Percentiles rank a stretch among this genome's conserved stretches.
Evolutionary conservation across 2,113 vertebrate genomes (phyloP).

Genomic region (Numida meleagris): DNA sequence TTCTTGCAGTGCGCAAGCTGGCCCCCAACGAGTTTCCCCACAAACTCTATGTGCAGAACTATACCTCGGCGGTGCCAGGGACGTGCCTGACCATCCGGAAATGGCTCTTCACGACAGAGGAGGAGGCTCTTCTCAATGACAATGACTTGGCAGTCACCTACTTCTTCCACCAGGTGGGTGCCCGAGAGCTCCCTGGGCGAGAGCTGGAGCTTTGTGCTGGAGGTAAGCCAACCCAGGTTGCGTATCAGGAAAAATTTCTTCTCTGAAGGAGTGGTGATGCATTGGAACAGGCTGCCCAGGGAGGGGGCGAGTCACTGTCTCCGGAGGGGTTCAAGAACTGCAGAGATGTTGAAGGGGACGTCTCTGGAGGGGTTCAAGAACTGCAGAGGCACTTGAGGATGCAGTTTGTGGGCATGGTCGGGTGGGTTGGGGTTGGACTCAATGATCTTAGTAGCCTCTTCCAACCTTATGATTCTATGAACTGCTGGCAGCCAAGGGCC

Average conservation of each 20-base stretch:
- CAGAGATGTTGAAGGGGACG: too few species aligned
- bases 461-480: too few species aligned
- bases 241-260: not conserved
- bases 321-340: too few species aligned
- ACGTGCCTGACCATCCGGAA: slow-evolving; percentile 94
- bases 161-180: slow-evolving; percentile 95
- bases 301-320: too few species aligned
- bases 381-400: too few species aligned
- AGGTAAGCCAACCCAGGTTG: not conserved
- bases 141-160: slow-evolving; percentile 92
- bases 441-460: too few species aligned
- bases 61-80: slow-evolving; percentile 93
- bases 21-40: slow-evolving; percentile 97
- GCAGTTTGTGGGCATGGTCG: too few species aligned
- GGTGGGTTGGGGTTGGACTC: too few species aligned
- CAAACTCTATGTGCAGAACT: slow-evolving; percentile 98
- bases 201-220: not conserved
- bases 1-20: slow-evolving; percentile 87
- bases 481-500: not conserved
- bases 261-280: too few species aligned
- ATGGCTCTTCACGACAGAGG: slow-evolving; percentile 95
- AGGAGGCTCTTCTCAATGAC: slow-evolving; percentile 92
- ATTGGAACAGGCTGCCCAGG: too few species aligned
- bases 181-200: not conserved
- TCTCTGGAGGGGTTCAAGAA: too few species aligned